phyloP scores from a whole-genome alignment of 2,797 vertebrate species.

The Acestrorhynchus altus region DNA sequence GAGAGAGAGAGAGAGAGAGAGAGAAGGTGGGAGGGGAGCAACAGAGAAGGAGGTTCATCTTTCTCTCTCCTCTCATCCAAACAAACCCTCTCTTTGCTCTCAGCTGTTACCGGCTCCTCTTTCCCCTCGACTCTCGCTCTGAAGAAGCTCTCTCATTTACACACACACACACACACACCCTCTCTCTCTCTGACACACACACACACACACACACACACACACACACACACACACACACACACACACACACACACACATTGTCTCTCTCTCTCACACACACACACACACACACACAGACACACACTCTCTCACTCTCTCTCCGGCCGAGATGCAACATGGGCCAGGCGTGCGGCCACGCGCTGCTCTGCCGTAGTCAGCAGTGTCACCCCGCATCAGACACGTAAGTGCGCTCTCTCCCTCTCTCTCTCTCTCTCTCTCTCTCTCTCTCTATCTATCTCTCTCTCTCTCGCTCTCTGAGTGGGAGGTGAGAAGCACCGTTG shows the following conservation, averaged over 20 bases:
- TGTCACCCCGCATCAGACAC: slow-evolving; percentile 84
- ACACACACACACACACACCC: no score
- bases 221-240: no score
- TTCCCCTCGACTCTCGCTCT: background rate
- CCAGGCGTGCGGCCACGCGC: slow-evolving; percentile 96
- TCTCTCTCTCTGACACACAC: slow-evolving; percentile 15
- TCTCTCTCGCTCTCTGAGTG: background rate
- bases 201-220: no score
- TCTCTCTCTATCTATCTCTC: background rate
- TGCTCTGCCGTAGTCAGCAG: slow-evolving; percentile 94
- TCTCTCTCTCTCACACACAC: slow-evolving; percentile 26
- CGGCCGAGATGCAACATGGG: slow-evolving; percentile 92
- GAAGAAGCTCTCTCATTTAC: background rate
- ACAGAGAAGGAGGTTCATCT: background rate
- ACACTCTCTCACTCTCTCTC: background rate
- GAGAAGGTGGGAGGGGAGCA: background rate
- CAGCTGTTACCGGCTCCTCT: slow-evolving; percentile 2
- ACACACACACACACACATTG: no score
- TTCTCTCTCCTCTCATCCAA: background rate
- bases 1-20: background rate
- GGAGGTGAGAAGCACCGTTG: background rate
- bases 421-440: background rate
- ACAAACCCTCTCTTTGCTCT: slow-evolving; percentile 11
- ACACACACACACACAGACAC: no score
- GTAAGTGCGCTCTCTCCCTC: slow-evolving; percentile 75